Conservation (phyloP, 2,797 vertebrate genomes). For the Cossypha dichroa region DNA sequence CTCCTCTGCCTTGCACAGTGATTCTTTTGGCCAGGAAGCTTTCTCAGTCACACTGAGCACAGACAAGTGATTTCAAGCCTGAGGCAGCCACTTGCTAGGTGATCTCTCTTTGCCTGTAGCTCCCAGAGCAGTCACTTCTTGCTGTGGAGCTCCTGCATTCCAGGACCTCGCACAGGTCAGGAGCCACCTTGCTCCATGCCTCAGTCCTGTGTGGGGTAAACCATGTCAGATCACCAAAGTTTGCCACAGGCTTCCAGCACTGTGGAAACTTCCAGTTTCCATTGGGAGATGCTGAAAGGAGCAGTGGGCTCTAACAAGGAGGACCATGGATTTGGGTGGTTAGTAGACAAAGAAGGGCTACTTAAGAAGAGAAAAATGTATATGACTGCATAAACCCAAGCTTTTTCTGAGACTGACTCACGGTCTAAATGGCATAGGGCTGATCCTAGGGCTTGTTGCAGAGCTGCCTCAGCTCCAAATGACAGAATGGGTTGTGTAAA, state of each 20-base stretch:
- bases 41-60: not conserved
- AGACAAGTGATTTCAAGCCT: not conserved
- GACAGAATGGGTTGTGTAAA: not conserved
- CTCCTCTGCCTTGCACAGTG: fast-evolving
- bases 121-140: not conserved
- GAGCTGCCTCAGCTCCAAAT: not conserved
- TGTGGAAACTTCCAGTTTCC: not conserved
- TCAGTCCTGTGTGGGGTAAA: not conserved
- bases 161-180: not conserved
- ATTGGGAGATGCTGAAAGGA: not conserved
- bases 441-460: not conserved
- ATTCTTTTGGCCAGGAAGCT: not conserved
- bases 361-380: not conserved
- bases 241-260: not conserved
- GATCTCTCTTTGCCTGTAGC: not conserved
- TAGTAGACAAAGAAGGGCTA: not conserved
- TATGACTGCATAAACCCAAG: not conserved
- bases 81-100: not conserved
- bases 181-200: not conserved
- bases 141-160: not conserved
- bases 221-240: fast-evolving
- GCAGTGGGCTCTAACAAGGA: not conserved
- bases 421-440: not conserved
- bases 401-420: not conserved
- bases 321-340: not conserved